Evolutionary conservation across 1,140 invertebrate genomes (phyloP), one percentile per base, ranked within the genome.

Genomic region (Drosophila chauvacae): DNA sequence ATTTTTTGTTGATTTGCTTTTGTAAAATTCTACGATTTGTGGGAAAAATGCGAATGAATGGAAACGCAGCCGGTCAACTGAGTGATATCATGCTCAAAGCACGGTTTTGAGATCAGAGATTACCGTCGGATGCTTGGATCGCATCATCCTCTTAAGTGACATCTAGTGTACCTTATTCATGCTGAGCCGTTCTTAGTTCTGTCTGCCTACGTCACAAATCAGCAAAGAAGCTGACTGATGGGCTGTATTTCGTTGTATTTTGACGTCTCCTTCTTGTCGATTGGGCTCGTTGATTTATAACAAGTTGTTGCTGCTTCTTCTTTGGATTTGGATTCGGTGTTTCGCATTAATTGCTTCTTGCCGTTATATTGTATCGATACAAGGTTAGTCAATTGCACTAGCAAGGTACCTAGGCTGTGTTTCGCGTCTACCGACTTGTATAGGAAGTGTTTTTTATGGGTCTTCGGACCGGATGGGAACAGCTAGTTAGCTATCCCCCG

Each of bases 291-390:
- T 76, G 60, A 80, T 73, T 88, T 88, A 88, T 88, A 88, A 84
- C 84, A 88, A 88, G 84, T 88, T 81, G 84, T 66, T 64, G 66
- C 45, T 50, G 51, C 70, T 37, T 59, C 70, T 73, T 73, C 68
- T 73, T 48, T 57, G 20, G 37, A 60, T 78, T 81, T 47, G 28
- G 55, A 51, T 81, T 81, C 69, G 84, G 64, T 84, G 77, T 75
- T 71, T 80, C 59, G 63, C 26, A 84, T 83, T 87, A 83, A 87
- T 88, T 87, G 84, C 68, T 71, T 60, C 48, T 73, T 58, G 85
- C 84, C 84, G 84, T 87, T 87, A 88, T 77, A 62, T 63, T 82
- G 63, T 80, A 72, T 84, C 57, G 73, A 58, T 26, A 80, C 84
- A 87, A 88, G 84, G 84, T 84, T 84, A 83, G 45, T 39, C 69